Evolutionary conservation across 2,888 invertebrate species (phyloP), one percentile per base, ranked within the genome.

Genomic region (Phorcus lineatus): DNA sequence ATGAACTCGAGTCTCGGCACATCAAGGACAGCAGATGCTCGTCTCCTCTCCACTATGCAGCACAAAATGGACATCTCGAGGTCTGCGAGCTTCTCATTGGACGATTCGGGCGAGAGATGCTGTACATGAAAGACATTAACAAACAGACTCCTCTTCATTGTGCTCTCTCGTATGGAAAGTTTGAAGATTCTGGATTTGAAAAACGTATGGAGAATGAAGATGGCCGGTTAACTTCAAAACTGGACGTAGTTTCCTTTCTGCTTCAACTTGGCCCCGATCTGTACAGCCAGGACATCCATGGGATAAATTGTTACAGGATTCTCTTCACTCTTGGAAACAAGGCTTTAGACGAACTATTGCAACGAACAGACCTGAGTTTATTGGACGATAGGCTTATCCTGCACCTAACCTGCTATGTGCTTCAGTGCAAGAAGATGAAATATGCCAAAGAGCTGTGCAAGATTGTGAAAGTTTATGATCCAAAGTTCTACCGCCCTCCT

Each of bases 21-120:
- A 75, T 78, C 80, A 80, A 47, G 17, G 86, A 86, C 77, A 76
- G 80, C 17, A 77, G 83, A 40, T 57, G 70, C 11, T 83, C 85
- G 47, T 83, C 82, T n/a, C 86, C 86, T 36, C 81, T 86, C 17
- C 86, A 86, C 54, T 86, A 86, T 62, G 84, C 83, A 19, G 80
- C 85, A 36, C 77, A 78, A 22, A 84, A 82, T 62, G 86, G 86
- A 13, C 81, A 85, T 36, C 28, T 85, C 40, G 83, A 78, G 57
- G 77, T 77, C 2, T 86, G 83, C 57, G 85, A 86, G 66, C 54
- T 82, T 40, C 57, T 86, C 24, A 75, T 86, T 47, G 83, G 83
- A 19, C 76, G 82, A 0, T 76, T 86, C 7, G 86, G 86, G 17
- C 80, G 80, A 28, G 82, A 82, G 13, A 74, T 84, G 24, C 75